Base-by-base conservation (phyloP, 2,888 invertebrate species). In the Hydriomena furcata region DNA sequence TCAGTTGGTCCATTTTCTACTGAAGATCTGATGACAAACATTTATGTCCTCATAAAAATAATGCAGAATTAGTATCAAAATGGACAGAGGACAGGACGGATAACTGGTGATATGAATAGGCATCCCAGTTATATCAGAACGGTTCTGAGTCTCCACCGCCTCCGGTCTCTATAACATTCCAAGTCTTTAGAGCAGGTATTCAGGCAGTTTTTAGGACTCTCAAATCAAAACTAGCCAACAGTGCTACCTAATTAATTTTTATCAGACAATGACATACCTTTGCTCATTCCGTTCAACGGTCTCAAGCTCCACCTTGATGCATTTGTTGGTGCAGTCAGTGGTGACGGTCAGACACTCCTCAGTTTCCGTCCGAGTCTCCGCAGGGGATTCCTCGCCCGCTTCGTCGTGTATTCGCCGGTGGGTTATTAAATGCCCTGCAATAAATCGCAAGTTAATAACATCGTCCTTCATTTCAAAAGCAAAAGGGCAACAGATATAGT, bases 331-430 rank as follows among this genome's bases (percentile, higher is more conserved):
- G 71, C 82, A 71, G 57, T 82, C 79, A 27, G 73, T 25, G 12
- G 52, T 47, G 24, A 34, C 47, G 5, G 43, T 40, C 20, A 52
- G 23, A 38, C 46, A 79, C 40, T 82, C 82, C 40, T 80, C 81
- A 27, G 66, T 63, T 13, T 79, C 78, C 1, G 76, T 61, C 5
- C 70, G 63, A 63, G 91, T 62, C 63, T 91, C 84, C 56, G 62
- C 60, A 0, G 72, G 53, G 2, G 71, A 61, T 4, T 64, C 63
- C 11, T 73, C 81, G 62, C 60, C 93, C 10, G 73, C 94, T 23
- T 94, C 75, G 0, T 62, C 92, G 80, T 96, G 96, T 43, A 95
- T 95, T 49, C 96, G 92, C 66, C 95, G 92, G 73, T 96, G 96
- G n/a, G 95, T 93, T 42, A 95, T 95, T 64, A 96, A 87, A 79